Conservation (phyloP, 2,888 invertebrate genomes). For the Allygus modestus region DNA sequence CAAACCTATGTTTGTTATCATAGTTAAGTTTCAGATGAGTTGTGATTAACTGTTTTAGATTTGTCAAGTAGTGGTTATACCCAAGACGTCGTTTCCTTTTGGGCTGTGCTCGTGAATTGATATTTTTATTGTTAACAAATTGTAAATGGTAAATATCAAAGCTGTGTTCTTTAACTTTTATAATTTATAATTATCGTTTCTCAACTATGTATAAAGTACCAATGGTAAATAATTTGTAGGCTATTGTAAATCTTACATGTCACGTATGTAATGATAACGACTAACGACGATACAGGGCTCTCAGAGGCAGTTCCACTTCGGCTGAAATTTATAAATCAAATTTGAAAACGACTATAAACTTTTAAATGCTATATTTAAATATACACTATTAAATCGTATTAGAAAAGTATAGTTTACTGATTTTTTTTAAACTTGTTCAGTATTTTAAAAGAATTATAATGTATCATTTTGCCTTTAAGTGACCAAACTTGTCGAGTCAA, state of each 20-base stretch:
- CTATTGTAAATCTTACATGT: slow-evolving; percentile 52
- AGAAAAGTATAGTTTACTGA: too few species aligned
- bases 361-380: too few species aligned
- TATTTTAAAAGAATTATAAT: too few species aligned
- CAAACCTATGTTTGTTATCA: background rate
- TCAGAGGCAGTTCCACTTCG: slow-evolving; percentile 16
- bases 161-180: slow-evolving; percentile 26
- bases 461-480: too few species aligned
- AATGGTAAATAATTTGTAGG: slow-evolving; percentile 47
- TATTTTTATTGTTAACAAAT: background rate
- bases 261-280: slow-evolving; percentile 35
- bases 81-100: slow-evolving; percentile 1
- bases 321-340: background rate
- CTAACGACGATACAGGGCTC: slow-evolving; percentile 51
- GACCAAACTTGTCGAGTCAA: too few species aligned
- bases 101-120: background rate
- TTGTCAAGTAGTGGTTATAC: background rate
- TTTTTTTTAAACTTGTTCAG: too few species aligned
- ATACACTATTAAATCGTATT: too few species aligned
- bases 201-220: slow-evolving; percentile 45
- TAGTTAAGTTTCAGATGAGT: background rate
- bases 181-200: slow-evolving; percentile 10
- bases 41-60: background rate
- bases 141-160: slow-evolving; percentile 1
- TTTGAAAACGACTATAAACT: background rate